Evolutionary conservation across 2,113 vertebrate species (phyloP), one percentile per base, ranked within the genome.

Genomic region (Neotragus pygmaeus): DNA sequence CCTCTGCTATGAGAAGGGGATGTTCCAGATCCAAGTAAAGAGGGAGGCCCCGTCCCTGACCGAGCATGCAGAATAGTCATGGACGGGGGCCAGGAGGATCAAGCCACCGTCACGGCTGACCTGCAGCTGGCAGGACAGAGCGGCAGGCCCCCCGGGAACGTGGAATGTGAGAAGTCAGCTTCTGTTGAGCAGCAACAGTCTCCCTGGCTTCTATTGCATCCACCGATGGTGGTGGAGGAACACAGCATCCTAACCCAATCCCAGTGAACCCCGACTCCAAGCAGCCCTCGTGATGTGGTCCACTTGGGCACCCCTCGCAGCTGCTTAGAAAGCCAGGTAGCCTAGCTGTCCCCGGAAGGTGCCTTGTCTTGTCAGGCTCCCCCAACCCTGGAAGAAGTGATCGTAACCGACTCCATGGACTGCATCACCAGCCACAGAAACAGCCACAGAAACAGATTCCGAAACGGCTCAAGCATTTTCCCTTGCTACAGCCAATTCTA

Each of bases 351-450:
- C 80, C 25, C 28, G 47, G 47, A 64, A 15, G 23, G 23, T 15
- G 62, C 21, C 81, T 30, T 73, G 36, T 39, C 77, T 88, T 43
- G 73, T 96, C 55, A n/a, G 47, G 16, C 15, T 19, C 8, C 25
- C 49, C 0, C 0, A 0, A 49, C 6, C 60, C 51, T 49, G 51
- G 75, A 36, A n/a, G 77, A 49, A 13, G 17, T 6, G 6, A 7
- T 86, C 23, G 45, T 23, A 43, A 73, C 87, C 5, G 21, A 39
- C 47, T 97, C 88, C 30, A 17, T 6, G 73, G 16, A 47, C 53
- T 70, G 39, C 15, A 60, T n/a, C 33, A 87, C 91, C 80, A 57
- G 77, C 45, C 45, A 33, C 30, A 96, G 94, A 97, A 97, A 82
- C 88, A 75, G 43, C 21, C 94, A n/a, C n/a, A n/a, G n/a, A n/a